Base-by-base conservation (phyloP, 37 sponge, comb jelly and placozoan species). In the Chondrosia reniformis region DNA sequence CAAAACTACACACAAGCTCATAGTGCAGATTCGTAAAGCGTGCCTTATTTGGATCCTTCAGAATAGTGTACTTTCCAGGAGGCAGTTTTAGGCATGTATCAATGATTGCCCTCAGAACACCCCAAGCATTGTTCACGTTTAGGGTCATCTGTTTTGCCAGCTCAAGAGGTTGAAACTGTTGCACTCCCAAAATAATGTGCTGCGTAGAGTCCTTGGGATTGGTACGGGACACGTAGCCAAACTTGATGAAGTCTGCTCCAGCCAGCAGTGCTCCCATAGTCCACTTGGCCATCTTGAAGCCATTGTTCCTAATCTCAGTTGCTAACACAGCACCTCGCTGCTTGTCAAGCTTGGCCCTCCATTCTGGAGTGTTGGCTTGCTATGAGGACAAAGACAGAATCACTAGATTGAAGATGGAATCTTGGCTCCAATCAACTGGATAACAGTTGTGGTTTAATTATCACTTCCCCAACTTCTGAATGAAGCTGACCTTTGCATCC, bases 291-390 rank as follows among this genome's bases (percentile, higher is more conserved):
- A 98, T 83, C 84, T 98, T 98, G 73, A 67, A 92, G 63, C 91
- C 88, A 79, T 98, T 98, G 80, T 98, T 98, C 89, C 95, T 98
- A 45, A 98, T 86, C 78, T 98, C 99, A 22, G 99, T 95, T 33
- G 99, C 96, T 17, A 98, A 77, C 32, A 98, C 91, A 67, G 97
- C 99, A 31, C 99, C 99, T 13, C 87, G 74, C 78, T 98, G 99
- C 2, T 83, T 84, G 63, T 98, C 96, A 38, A 98, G 80, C 66
- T 98, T 98, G 73, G 87, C 87, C 15, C 99, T 55, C 99, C 99
- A 98, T 31, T 98, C 99, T 31, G 81, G 75, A 64, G 45, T 77
- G 32, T 45, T 45, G 25, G 88, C 84, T 33, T 84, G 87, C 67
- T 77, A 33, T 25, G 33, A 33, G 30, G n/a, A 74, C 27, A 78